Evolutionary conservation across 2,113 vertebrate genomes (phyloP).

Genomic region (Mohoua ochrocephala): DNA sequence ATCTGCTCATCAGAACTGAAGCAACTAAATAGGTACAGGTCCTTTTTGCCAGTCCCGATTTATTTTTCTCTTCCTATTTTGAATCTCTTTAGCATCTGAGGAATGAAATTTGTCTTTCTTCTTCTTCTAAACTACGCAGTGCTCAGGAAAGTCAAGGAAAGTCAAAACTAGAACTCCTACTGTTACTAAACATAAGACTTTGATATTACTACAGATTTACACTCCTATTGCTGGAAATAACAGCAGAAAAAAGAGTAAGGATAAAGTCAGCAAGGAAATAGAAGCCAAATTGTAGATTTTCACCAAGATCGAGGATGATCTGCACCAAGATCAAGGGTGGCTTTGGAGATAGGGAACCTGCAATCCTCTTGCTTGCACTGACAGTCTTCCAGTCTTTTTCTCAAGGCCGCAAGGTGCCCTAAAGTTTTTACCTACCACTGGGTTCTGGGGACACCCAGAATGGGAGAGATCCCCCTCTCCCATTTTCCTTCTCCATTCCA

Average conservation of each 20-base stretch:
- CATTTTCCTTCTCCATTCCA: not conserved
- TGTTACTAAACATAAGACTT: not conserved
- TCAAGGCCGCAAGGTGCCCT: fast-evolving
- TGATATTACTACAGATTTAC: not conserved
- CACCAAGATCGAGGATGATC: not conserved
- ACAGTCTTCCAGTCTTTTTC: not conserved
- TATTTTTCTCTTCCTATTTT: not conserved
- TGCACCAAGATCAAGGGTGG: not conserved
- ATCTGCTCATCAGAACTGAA: not conserved
- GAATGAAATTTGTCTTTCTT: not conserved
- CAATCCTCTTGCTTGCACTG: not conserved
- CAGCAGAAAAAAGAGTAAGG: not conserved
- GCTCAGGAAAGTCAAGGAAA: not conserved
- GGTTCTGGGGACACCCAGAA: not conserved
- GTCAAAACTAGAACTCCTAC: not conserved
- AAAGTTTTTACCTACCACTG: not conserved
- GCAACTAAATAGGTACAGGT: not conserved
- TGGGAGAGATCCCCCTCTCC: fast-evolving
- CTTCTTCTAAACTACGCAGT: not conserved
- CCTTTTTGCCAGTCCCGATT: not conserved
- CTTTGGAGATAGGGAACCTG: not conserved
- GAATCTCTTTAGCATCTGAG: not conserved
- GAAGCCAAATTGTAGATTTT: not conserved
- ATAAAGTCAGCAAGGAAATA: not conserved
- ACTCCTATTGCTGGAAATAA: not conserved